A percentile compares a stretch with the other conserved stretches of the same genome.
These are phyloP conservation scores for Galagoides demidoff DNA, from an alignment of 2,797 vertebrate genomes.

Conservation along the genomic window DNA sequence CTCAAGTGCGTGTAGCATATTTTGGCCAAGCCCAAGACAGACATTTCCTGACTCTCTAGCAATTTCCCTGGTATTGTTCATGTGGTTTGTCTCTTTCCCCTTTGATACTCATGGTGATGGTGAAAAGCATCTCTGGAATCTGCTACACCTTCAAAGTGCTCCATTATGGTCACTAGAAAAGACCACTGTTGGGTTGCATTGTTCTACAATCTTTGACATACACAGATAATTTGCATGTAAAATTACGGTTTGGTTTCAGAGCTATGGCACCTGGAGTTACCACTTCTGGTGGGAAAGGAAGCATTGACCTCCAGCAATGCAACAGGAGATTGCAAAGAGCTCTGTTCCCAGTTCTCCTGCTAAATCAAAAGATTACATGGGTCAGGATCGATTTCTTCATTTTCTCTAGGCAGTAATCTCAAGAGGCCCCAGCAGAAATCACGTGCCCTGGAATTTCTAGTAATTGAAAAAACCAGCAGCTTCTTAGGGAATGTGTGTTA, in stretches of 20 bases:
- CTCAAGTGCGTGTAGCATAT: conserved; percentile 23
- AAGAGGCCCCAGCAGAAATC: conserved; percentile 30
- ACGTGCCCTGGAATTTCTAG: background rate
- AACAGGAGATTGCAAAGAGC: background rate
- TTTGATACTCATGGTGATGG: conserved; percentile 19
- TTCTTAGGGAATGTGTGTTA: background rate
- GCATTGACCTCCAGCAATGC: background rate
- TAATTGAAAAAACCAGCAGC: conserved; percentile 5
- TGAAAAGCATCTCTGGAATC: conserved; percentile 11
- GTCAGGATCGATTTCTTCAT: conserved; percentile 40
- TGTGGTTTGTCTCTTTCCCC: background rate
- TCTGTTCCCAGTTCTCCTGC: background rate
- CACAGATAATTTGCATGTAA: conserved; percentile 16
- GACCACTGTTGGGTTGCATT: background rate
- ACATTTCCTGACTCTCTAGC: conserved; percentile 51
- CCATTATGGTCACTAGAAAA: background rate
- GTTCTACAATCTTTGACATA: background rate
- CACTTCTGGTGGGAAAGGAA: conserved; percentile 2
- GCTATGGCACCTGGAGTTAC: background rate
- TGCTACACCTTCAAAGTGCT: background rate
- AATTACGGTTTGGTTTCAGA: conserved; percentile 34
- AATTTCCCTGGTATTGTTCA: background rate
- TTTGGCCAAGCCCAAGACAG: background rate
- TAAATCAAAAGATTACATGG: conserved; percentile 19
- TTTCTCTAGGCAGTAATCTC: background rate